These are phyloP conservation scores for Psettodes erumei DNA, from an alignment of 2,113 vertebrate genomes.

Conservation along the genomic window DNA sequence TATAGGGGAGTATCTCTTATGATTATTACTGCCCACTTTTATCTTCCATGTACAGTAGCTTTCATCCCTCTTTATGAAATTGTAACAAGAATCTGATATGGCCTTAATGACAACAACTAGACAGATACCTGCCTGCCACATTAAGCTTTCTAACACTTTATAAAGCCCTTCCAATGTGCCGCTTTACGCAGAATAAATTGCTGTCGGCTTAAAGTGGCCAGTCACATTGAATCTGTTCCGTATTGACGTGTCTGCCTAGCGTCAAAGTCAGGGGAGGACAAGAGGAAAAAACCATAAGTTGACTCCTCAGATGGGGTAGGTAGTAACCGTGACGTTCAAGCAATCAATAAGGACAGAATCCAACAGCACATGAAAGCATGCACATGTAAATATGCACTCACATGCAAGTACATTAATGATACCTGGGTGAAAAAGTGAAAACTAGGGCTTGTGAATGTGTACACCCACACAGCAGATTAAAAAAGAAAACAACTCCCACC, in stretches of 20 bases:
- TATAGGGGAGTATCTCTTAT: not conserved
- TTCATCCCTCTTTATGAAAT: not conserved
- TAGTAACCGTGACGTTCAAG: slow-evolving; percentile 3
- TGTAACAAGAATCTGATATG: not conserved
- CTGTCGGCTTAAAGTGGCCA: slow-evolving; percentile 18
- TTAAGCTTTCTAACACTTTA: slow-evolving; percentile 21
- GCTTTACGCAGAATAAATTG: slow-evolving; percentile 29
- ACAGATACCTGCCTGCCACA: not conserved
- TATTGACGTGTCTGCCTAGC: slow-evolving; percentile 24
- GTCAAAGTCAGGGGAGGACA: slow-evolving; percentile 54
- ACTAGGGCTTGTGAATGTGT: slow-evolving; percentile 53
- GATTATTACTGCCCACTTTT: not conserved
- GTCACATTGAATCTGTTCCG: slow-evolving; percentile 14
- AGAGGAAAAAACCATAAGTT: slow-evolving; percentile 41
- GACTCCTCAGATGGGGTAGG: slow-evolving; percentile 18
- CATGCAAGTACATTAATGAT: slow-evolving; percentile 19
- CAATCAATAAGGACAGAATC: slow-evolving; percentile 9
- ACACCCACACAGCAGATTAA: slow-evolving; percentile 50
- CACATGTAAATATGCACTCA: not conserved
- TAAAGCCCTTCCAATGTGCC: slow-evolving; percentile 32
- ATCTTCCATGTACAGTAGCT: not conserved
- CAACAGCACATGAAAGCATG: slow-evolving; percentile 19
- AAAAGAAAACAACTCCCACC: slow-evolving; percentile 14
- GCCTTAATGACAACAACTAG: not conserved
- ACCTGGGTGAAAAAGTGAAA: slow-evolving; percentile 10